Conservation (phyloP, 2,113 vertebrate genomes). For the Pampusana beccarii region DNA sequence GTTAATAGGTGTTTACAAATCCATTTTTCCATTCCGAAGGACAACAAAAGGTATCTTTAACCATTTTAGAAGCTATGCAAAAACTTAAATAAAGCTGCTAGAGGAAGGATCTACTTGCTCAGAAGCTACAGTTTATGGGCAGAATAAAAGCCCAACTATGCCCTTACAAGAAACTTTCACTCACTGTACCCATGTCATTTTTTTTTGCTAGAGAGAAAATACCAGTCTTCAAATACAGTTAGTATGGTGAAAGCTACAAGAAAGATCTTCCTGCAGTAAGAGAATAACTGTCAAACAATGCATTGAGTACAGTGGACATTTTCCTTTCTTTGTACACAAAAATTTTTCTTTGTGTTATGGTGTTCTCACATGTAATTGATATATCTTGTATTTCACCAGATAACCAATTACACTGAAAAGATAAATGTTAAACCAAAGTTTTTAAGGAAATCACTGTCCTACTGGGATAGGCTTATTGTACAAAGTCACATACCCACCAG, state of each 20-base stretch:
- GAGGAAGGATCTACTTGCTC: not conserved
- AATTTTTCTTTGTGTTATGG: not conserved
- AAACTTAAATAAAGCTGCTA: not conserved
- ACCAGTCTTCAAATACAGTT: not conserved
- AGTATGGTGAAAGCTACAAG: not conserved
- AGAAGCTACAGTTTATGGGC: not conserved
- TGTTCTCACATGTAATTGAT: not conserved
- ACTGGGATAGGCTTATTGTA: not conserved
- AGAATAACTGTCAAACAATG: not conserved
- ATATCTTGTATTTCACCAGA: not conserved
- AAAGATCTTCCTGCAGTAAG: not conserved
- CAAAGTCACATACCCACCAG: not conserved
- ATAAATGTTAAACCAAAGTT: not conserved
- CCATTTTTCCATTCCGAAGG: not conserved
- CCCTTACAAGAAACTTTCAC: not conserved
- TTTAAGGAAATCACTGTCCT: not conserved
- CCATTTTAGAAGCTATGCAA: not conserved
- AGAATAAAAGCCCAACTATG: not conserved
- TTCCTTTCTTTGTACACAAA: not conserved
- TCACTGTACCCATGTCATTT: not conserved
- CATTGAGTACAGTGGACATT: not conserved
- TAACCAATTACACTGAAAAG: not conserved
- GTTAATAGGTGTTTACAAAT: not conserved
- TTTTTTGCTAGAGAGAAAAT: not conserved
- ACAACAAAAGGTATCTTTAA: not conserved